Evolutionary conservation across 2,888 invertebrate genomes (phyloP).

Genomic region (Chymomyza fuscimana): DNA sequence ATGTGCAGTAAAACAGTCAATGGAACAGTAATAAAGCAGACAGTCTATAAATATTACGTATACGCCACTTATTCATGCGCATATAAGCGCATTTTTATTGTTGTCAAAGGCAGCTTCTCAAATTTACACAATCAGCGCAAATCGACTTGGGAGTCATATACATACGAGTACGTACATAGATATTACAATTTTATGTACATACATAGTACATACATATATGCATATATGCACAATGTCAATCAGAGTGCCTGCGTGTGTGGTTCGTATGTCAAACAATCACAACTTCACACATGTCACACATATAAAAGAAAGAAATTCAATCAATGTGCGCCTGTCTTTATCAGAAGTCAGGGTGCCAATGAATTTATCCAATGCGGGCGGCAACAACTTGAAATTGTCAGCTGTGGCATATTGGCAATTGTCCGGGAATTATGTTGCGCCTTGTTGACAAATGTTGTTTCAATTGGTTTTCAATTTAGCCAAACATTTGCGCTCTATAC

Average conservation of each 20-base stretch:
- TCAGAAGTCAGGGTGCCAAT: background rate
- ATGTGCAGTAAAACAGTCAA: background rate
- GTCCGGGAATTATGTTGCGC: background rate
- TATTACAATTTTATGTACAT: background rate
- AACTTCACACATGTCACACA: constrained; percentile 39
- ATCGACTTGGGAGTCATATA: background rate
- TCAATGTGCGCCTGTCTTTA: constrained; percentile 43
- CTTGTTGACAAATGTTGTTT: background rate
- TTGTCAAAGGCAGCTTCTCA: background rate
- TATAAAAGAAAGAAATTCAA: constrained; percentile 52
- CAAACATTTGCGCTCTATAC: background rate
- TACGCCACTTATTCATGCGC: constrained; percentile 2
- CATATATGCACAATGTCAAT: background rate
- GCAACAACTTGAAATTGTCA: constrained; percentile 1
- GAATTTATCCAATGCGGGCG: background rate
- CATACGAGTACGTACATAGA: background rate
- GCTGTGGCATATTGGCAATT: constrained; percentile 27
- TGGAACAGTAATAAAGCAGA: background rate
- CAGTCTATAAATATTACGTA: background rate
- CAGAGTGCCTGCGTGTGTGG: background rate
- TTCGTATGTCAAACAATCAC: constrained; percentile 53
- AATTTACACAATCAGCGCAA: background rate
- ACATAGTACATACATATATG: background rate
- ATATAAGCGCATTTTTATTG: background rate
- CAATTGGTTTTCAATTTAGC: background rate